Percentiles rank a stretch among this genome's conserved stretches.
These are phyloP conservation scores for Seriola quinqueradiata DNA, from an alignment of 2,113 vertebrate species.

Conservation along the genomic window DNA sequence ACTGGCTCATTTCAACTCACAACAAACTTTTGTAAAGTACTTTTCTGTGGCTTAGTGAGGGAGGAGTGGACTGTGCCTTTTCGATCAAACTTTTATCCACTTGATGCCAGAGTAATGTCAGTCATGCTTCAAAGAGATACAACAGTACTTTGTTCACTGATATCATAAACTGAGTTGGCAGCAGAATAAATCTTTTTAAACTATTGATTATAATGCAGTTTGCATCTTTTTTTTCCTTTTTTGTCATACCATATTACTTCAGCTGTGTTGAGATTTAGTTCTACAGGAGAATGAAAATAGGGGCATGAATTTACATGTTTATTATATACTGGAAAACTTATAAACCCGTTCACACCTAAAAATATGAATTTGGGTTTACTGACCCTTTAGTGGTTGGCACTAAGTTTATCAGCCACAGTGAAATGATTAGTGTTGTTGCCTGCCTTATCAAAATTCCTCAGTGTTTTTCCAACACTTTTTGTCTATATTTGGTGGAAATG, in stretches of 20 bases:
- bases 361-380: background rate
- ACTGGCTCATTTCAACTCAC: background rate
- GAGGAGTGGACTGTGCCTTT: background rate
- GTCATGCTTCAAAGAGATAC: background rate
- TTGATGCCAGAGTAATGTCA: slow-evolving; percentile 8
- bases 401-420: slow-evolving; percentile 33
- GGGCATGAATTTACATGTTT: background rate
- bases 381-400: slow-evolving; percentile 38
- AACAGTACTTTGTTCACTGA: background rate
- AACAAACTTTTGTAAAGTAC: background rate
- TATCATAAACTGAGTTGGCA: slow-evolving; percentile 16
- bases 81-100: background rate
- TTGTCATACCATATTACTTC: background rate
- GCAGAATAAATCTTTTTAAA: background rate
- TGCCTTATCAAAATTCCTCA: slow-evolving; percentile 58
- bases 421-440: slow-evolving; percentile 33
- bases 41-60: background rate
- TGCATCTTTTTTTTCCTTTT: background rate
- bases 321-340: background rate
- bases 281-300: background rate
- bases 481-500: slow-evolving; percentile 68
- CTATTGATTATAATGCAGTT: background rate
- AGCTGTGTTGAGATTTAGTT: background rate
- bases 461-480: slow-evolving; percentile 46
- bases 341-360: slow-evolving; percentile 26